phyloP scores from a whole-genome alignment of 2,797 vertebrate species.

The Ispidina lecontei region DNA sequence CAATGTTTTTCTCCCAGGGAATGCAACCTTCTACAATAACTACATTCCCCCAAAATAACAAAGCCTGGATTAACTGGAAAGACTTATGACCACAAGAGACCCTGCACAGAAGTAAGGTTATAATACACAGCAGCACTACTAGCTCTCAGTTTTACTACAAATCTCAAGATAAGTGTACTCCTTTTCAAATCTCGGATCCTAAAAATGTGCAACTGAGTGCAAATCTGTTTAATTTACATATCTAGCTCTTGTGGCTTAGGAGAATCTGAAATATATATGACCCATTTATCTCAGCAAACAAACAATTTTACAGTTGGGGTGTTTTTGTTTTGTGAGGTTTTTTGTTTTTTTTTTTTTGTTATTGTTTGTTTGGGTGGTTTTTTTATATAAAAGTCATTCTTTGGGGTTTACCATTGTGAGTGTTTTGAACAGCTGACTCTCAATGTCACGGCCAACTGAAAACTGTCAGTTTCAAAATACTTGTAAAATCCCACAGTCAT shows the following conservation, averaged over 20 bases:
- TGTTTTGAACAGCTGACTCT: constrained; percentile 45
- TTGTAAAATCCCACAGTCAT: not conserved
- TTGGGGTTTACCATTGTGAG: not conserved
- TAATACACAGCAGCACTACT: not conserved
- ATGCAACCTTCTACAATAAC: not conserved
- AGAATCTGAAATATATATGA: not conserved
- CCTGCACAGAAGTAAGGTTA: constrained; percentile 8
- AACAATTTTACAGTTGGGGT: not conserved
- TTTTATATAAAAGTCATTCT: not conserved
- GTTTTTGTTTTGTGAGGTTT: too few relatives aligned
- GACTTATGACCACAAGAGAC: constrained; percentile 26
- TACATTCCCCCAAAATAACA: not conserved
- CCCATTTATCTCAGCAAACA: constrained; percentile 29
- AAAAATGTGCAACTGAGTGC: constrained; percentile 6
- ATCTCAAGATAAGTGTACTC: constrained; percentile 37
- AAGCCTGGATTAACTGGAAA: constrained; percentile 40
- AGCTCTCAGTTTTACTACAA: constrained; percentile 32
- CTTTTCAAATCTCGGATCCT: constrained; percentile 41
- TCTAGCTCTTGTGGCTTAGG: constrained; percentile 23
- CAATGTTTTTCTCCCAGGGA: constrained; percentile 7
- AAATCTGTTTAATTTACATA: constrained; percentile 43
- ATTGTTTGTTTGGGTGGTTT: not conserved
- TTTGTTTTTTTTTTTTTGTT: too few relatives aligned
- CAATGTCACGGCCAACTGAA: constrained; percentile 43
- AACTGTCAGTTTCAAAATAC: constrained; percentile 10